Evolutionary conservation across 2,113 vertebrate genomes (phyloP).

Genomic region (Tinamus guttatus): DNA sequence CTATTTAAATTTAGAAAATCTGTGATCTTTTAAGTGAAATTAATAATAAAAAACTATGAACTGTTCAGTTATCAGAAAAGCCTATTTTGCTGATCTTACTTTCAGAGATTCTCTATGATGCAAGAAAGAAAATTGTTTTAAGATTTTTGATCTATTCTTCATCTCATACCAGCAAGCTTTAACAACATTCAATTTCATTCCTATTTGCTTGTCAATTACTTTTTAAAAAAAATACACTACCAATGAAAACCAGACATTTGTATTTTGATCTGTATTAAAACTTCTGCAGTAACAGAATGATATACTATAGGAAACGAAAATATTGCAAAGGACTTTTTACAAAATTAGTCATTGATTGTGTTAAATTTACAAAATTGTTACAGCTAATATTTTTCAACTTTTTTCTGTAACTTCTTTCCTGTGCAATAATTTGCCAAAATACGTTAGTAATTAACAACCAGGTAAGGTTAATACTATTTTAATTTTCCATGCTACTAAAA

Average conservation of each 20-base stretch:
- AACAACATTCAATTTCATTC: not conserved
- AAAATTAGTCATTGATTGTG: too few species aligned
- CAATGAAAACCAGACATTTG: not conserved
- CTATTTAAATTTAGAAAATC: not conserved
- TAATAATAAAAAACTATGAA: not conserved
- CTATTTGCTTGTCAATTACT: too few species aligned
- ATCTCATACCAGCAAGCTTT: not conserved
- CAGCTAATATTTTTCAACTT: not conserved
- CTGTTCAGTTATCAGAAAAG: not conserved
- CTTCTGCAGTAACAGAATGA: not conserved
- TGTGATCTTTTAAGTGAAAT: rapidly evolving
- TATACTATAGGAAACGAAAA: not conserved
- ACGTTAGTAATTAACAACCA: not conserved
- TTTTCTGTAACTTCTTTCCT: not conserved
- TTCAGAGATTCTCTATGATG: not conserved
- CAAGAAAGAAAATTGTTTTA: not conserved
- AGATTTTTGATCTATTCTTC: not conserved
- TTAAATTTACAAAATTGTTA: not conserved
- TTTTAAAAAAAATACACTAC: not conserved
- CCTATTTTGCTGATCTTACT: not conserved
- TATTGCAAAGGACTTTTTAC: not conserved
- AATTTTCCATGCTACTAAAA: not conserved
- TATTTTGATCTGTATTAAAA: not conserved
- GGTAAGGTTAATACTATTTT: not conserved
- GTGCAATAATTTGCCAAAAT: not conserved